Conservation (phyloP, 2,888 invertebrate species). For the Hofmannophila pseudospretella region DNA sequence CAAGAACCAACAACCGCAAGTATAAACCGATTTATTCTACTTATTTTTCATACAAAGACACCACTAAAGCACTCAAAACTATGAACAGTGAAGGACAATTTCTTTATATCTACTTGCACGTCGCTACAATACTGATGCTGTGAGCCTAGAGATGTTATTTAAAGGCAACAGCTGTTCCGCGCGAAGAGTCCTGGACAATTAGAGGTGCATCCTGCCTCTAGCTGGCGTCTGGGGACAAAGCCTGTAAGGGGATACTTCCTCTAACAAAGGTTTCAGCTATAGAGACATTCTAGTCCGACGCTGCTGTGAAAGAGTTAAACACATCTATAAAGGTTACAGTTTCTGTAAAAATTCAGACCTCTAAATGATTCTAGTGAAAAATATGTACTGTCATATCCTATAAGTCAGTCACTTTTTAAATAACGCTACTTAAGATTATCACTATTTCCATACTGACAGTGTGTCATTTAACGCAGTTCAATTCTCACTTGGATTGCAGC, state of each 20-base stretch:
- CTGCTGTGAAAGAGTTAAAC: slow-evolving; percentile 29
- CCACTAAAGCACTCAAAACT: neutral
- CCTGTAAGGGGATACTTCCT: slow-evolving; percentile 72
- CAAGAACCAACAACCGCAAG: too few relatives aligned
- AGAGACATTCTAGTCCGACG: slow-evolving; percentile 43
- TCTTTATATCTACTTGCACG: slow-evolving; percentile 3
- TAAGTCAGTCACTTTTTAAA: too few relatives aligned
- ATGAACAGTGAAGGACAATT: neutral
- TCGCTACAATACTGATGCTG: slow-evolving; percentile 47
- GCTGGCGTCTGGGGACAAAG: slow-evolving; percentile 56
- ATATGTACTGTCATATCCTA: too few relatives aligned
- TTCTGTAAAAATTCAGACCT: too few relatives aligned
- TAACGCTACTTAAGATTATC: too few relatives aligned
- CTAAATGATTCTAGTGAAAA: too few relatives aligned
- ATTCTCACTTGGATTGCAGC: too few relatives aligned
- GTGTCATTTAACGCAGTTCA: too few relatives aligned
- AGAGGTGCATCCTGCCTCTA: slow-evolving; percentile 55
- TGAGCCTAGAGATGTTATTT: slow-evolving; percentile 54
- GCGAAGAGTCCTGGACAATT: slow-evolving; percentile 57
- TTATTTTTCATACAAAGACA: neutral
- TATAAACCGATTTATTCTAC: too few relatives aligned
- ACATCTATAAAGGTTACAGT: slow-evolving; percentile 26
- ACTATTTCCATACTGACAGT: too few relatives aligned
- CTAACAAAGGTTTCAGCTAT: slow-evolving; percentile 61
- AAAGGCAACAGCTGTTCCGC: slow-evolving; percentile 59